Conservation (phyloP, 2,113 vertebrate species). For the Bostrychus sinensis region DNA sequence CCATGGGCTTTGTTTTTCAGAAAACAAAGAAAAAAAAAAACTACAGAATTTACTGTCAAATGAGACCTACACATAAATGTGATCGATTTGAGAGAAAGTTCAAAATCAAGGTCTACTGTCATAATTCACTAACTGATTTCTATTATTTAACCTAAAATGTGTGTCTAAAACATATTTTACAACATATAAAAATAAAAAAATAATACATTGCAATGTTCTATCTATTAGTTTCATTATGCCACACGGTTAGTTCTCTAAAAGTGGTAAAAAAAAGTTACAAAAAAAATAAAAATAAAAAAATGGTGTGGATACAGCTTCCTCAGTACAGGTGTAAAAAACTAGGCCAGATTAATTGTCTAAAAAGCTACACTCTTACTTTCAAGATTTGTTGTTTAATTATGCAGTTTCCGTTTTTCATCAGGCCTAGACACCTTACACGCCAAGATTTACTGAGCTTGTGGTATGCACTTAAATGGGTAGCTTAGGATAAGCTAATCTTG, state of each 20-base stretch:
- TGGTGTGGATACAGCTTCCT: constrained; percentile 3
- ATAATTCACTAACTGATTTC: not conserved
- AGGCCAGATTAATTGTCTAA: not conserved
- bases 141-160: not conserved
- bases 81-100: not conserved
- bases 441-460: not conserved
- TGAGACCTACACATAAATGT: too few relatives aligned
- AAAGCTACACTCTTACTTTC: not conserved
- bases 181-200: not conserved
- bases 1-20: not conserved
- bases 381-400: not conserved
- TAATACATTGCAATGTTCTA: constrained; percentile 8
- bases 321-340: too few relatives aligned
- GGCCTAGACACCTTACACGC: not conserved
- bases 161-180: not conserved
- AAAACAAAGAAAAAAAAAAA: not conserved
- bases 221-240: constrained; percentile 3
- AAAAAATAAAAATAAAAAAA: not conserved
- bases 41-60: not conserved
- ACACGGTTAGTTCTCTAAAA: constrained; percentile 22
- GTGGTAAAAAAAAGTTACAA: constrained; percentile 34
- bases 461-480: constrained; percentile 37
- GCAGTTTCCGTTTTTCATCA: constrained; percentile 15
- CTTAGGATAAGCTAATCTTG: constrained; percentile 23
- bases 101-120: not conserved